phyloP scores from a whole-genome alignment of 2,113 vertebrate species.

The Coregonus clupeaformis region DNA sequence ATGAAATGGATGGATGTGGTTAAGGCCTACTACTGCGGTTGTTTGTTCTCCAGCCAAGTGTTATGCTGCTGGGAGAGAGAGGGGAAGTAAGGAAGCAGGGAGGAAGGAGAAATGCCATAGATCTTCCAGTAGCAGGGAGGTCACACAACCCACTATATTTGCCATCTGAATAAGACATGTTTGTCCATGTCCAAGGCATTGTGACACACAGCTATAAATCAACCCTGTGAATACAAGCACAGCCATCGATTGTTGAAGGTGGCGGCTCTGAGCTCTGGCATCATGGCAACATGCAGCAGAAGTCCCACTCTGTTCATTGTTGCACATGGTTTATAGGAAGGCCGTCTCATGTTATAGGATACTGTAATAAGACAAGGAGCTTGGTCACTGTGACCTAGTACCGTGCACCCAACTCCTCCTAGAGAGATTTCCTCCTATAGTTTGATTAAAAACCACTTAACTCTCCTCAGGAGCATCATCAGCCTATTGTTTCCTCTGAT shows the following conservation, averaged over 20 bases:
- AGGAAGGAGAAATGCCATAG: conserved; percentile 56
- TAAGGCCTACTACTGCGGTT: conserved; percentile 21
- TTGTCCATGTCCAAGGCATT: neutral
- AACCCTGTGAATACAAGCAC: no score
- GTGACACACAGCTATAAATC: no score
- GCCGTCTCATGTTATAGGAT: neutral
- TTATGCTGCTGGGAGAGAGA: conserved; percentile 29
- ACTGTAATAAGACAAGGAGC: neutral
- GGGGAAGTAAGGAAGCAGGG: conserved; percentile 51
- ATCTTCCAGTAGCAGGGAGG: conserved; percentile 60
- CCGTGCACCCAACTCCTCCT: neutral
- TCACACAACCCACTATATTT: conserved; percentile 50
- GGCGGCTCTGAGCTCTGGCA: neutral
- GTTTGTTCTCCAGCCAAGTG: conserved; percentile 62
- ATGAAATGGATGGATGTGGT: conserved; percentile 32
- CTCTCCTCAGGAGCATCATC: neutral
- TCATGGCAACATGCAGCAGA: neutral
- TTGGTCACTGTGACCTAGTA: neutral
- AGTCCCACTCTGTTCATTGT: neutral
- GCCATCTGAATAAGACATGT: conserved; percentile 45
- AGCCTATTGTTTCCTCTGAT: conserved; percentile 37
- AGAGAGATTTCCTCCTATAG: neutral
- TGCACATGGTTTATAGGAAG: neutral
- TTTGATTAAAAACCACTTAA: neutral
- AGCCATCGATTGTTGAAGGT: no score